Evolutionary conservation across 1,140 invertebrate species (phyloP), one percentile per base, ranked within the genome.

Genomic region (Platyscapa corneri): DNA sequence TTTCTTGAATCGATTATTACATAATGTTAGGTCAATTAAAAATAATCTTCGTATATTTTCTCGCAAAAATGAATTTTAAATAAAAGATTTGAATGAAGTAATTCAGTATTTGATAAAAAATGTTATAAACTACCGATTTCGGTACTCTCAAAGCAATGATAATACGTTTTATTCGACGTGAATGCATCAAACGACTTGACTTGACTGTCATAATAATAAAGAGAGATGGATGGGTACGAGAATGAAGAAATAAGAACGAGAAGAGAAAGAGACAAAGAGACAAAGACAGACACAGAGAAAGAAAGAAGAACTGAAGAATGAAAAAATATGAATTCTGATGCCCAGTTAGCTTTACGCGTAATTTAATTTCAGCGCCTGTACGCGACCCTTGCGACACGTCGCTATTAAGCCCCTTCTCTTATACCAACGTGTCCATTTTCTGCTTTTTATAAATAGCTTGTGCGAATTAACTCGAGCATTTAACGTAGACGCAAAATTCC

Each of bases 371-470:
- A 20, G 23, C 39, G 3, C 12, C 70, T 1, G 37, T 39, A 72
- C 32, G 18, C 39, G 70, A 37, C 30, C 70, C 37, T 34, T 5
- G 6, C 34, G 10, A 27, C 75, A 6, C 49, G 23, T 34, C n/a
- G 46, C 46, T 53, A 53, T 76, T 32, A 53, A 53, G 75, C 53
- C n/a, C 6, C 49, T n/a, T 49, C 23, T 20, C 53, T 79, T 53
- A 27, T 32, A 1, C 77, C 77, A 64, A 53, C 53, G 32, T 42
- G 34, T 79, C 56, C 56, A 79, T 79, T 79, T 79, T 79, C 49
- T n/a, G 77, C 32, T 79, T 79, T 79, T 79, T 79, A 79, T 79
- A 79, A 79, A 79, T 79, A 79, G 53, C 77, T 39, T 53, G 34
- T 37, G 77, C 56, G 77, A 79, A 79, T 79, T 79, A 79, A 79